Evolutionary conservation across 2,113 vertebrate genomes (phyloP).

Genomic region (Euleptes europaea): DNA sequence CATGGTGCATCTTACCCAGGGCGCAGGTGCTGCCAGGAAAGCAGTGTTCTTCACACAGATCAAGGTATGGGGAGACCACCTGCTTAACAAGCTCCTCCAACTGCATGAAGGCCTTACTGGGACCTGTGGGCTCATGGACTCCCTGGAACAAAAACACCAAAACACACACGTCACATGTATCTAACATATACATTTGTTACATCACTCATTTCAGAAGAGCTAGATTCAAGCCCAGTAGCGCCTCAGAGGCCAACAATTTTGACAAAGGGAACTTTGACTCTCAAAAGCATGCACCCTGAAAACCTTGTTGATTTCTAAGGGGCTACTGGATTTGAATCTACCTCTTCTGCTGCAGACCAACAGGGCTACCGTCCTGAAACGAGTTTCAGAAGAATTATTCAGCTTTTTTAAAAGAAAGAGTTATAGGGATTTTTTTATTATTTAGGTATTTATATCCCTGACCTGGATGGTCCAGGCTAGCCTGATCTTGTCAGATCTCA

Average conservation of each 20-base stretch:
- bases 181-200: neutral
- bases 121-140: constrained; percentile 84
- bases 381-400: neutral
- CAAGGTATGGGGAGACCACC: constrained; percentile 88
- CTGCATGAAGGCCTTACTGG: constrained; percentile 81
- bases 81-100: constrained; percentile 88
- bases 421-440: no score
- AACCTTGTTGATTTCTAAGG: no score
- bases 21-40: constrained; percentile 58
- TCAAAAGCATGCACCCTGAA: no score
- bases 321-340: no score
- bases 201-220: neutral
- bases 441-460: no score
- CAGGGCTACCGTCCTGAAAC: no score
- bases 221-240: no score
- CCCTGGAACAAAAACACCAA: constrained; percentile 77
- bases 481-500: no score
- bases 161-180: neutral
- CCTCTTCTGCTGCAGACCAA: no score
- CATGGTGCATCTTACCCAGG: constrained; percentile 68
- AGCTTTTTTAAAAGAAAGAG: neutral
- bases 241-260: no score
- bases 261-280: no score
- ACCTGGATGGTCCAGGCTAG: no score
- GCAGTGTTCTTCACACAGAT: constrained; percentile 74